Conservation (phyloP, 2,113 vertebrate species). For the Haliaeetus leucogaster region DNA sequence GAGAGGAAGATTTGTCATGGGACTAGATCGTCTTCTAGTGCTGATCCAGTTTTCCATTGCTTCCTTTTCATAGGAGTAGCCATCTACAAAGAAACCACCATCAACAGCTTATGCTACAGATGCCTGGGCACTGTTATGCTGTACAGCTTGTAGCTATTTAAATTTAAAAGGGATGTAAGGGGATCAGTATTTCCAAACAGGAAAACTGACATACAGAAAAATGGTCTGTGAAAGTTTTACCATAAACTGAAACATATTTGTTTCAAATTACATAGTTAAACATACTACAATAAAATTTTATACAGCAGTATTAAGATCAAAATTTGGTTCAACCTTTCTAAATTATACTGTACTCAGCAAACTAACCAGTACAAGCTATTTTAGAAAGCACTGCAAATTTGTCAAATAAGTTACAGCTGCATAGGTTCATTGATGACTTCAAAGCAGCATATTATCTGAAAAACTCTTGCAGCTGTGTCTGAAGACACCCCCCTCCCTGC, state of each 20-base stretch:
- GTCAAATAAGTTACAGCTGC: no score
- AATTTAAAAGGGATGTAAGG: background rate
- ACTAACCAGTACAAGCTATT: background rate
- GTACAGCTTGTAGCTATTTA: background rate
- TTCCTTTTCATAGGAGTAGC: constrained; percentile 92
- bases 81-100: constrained; percentile 78
- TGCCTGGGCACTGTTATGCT: no score
- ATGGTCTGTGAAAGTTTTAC: background rate
- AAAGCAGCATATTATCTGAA: no score
- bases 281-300: background rate
- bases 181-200: background rate
- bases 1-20: constrained; percentile 95
- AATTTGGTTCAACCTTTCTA: background rate
- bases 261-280: background rate
- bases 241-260: background rate
- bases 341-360: background rate
- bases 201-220: background rate
- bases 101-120: background rate
- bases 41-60: constrained; percentile 91
- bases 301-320: background rate
- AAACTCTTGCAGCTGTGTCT: background rate
- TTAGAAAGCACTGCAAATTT: background rate
- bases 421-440: no score
- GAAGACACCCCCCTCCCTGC: no score
- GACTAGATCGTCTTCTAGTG: constrained; percentile 87